phyloP scores from a whole-genome alignment of 2,888 invertebrate genomes.

The Drosophila anomelani region DNA sequence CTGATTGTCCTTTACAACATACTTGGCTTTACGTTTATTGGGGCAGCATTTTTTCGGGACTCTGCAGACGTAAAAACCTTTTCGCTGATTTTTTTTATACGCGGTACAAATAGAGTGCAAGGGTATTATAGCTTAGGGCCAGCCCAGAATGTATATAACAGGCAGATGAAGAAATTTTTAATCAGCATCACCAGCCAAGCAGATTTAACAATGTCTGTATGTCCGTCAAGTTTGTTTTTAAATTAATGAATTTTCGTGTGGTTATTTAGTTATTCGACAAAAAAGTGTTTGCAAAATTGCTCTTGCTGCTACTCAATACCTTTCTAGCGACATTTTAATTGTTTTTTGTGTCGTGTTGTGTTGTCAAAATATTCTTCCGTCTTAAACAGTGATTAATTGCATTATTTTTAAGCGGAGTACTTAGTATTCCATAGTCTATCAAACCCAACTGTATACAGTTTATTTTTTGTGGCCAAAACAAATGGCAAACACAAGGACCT shows the following conservation, averaged over 20 bases:
- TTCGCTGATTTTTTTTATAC: background rate
- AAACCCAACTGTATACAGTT: background rate
- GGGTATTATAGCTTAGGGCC: background rate
- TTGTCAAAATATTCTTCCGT: background rate
- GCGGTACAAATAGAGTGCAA: background rate
- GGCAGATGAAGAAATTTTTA: background rate
- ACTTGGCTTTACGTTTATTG: conserved; percentile 49
- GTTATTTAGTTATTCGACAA: no score
- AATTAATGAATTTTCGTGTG: no score
- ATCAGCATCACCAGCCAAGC: background rate
- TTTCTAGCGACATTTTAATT: background rate
- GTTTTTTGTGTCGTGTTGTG: background rate
- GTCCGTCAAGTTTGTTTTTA: no score
- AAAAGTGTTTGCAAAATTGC: no score
- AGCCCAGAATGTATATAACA: background rate
- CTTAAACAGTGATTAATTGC: background rate
- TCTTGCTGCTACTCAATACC: background rate
- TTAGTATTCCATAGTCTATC: background rate
- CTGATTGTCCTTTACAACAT: conserved; percentile 56
- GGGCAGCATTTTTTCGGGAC: conserved; percentile 39
- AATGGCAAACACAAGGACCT: background rate
- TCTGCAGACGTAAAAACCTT: conserved; percentile 12
- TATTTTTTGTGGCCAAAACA: background rate
- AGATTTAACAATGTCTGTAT: no score
- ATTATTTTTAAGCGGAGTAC: background rate